phyloP scores from a whole-genome alignment of 2,797 vertebrate species.

The Hypotaenidia okinawae region DNA sequence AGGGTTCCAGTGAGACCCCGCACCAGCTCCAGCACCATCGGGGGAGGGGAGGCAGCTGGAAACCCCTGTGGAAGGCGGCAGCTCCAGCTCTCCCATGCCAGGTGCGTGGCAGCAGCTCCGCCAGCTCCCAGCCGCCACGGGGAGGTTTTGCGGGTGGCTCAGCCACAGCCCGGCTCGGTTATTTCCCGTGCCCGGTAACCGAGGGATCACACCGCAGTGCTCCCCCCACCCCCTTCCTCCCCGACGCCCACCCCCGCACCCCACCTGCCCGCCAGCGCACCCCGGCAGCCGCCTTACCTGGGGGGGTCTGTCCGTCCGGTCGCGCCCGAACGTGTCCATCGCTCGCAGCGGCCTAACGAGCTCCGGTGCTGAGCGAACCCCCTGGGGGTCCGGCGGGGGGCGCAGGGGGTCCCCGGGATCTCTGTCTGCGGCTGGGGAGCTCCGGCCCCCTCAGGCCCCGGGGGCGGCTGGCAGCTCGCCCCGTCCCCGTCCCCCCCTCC shows the following conservation, averaged over 20 bases:
- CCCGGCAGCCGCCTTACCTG: constrained; percentile 62
- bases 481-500: neutral
- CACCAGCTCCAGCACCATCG: neutral
- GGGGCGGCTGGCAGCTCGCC: neutral
- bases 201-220: too few species aligned
- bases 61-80: neutral
- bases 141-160: neutral
- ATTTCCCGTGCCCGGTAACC: neutral
- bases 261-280: neutral
- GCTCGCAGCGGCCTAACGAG: neutral
- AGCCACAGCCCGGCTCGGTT: neutral
- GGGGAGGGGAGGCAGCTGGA: neutral
- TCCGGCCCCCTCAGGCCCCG: neutral
- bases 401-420: neutral
- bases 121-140: neutral
- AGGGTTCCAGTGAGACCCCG: rapidly evolving
- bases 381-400: neutral
- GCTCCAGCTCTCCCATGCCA: rapidly evolving
- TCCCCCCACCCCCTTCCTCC: rapidly evolving
- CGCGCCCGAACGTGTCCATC: neutral
- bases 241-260: rapidly evolving
- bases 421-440: neutral
- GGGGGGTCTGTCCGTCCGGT: neutral
- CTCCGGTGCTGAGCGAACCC: neutral
- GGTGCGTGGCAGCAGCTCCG: neutral